phyloP scores from a whole-genome alignment of 2,888 invertebrate genomes.

The Drosophila dives region DNA sequence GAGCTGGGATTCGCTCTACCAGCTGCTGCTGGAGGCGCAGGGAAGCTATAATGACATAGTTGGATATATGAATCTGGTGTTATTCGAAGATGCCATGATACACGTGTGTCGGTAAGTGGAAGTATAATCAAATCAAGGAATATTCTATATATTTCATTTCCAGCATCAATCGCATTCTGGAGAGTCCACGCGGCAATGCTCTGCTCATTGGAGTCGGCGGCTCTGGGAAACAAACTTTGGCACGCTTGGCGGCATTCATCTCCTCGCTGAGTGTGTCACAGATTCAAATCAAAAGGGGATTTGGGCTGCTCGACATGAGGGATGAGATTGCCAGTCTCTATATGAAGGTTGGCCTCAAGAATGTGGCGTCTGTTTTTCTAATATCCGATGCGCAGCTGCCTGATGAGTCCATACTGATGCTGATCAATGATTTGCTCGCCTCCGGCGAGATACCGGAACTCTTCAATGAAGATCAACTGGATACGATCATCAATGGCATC shows the following conservation, averaged over 20 bases:
- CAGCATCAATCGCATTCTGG: slow-evolving; percentile 96
- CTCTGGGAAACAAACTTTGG: slow-evolving; percentile 96
- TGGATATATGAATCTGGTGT: slow-evolving; percentile 96
- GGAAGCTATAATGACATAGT: slow-evolving; percentile 94
- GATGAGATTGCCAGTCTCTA: slow-evolving; percentile 91
- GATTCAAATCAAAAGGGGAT: slow-evolving; percentile 95
- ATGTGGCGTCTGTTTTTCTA: slow-evolving; percentile 93
- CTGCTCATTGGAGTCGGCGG: slow-evolving; percentile 98
- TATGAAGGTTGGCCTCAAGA: slow-evolving; percentile 94
- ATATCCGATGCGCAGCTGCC: slow-evolving; percentile 98
- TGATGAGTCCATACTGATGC: slow-evolving; percentile 94
- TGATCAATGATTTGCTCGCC: slow-evolving; percentile 96
- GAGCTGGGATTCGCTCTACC: slow-evolving; percentile 90
- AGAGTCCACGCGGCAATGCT: slow-evolving; percentile 96
- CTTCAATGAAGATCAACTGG: slow-evolving; percentile 95
- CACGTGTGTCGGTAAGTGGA: slow-evolving; percentile 91
- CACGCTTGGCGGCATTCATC: slow-evolving; percentile 95
- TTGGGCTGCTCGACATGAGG: slow-evolving; percentile 92
- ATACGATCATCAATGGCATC: slow-evolving; percentile 92
- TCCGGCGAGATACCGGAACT: slow-evolving; percentile 97
- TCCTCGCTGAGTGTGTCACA: slow-evolving; percentile 96
- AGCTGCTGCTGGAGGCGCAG: slow-evolving; percentile 92
- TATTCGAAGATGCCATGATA: slow-evolving; percentile 98
- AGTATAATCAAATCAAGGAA: background rate
- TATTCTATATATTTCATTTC: background rate